Base-by-base conservation (phyloP, 2,888 invertebrate species). In the Drepanosiphum platanoidis region DNA sequence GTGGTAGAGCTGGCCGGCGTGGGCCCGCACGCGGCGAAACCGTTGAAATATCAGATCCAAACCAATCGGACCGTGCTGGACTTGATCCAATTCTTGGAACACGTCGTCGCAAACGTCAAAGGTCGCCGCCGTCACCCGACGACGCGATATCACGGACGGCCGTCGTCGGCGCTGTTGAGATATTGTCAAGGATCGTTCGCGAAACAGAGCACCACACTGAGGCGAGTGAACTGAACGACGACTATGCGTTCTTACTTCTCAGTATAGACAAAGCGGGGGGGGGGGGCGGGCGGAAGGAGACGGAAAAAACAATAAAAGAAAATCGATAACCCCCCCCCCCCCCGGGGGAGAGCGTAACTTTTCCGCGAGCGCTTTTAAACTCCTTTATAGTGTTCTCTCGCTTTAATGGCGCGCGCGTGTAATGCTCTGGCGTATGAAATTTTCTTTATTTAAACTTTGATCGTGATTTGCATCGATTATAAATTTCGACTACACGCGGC, bases 1-100 rank as follows among this genome's bases (percentile, higher is more conserved):
- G 66, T 58, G 11, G n/a, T 75, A 34, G 75, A 75, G 58, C n/a
- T 77, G 22, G 83, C 66, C 27, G 75, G 68, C 30, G 15, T 52
- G 11, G n/a, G 68, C 22, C 13, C 70, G 58, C 27, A 61, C 8
- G 2, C 30, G 15, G 30, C 27, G 34, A 52, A 36, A 46, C 27
- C 64, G 27, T 22, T 36, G 66, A 66, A 36, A 27, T 36, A 75
- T 36, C 13, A 68, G 13, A 39, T 66, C 27, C 46, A 58, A 66
- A 52, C 34, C 15, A 84, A 77, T 75, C 46, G 66, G 11, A 66
- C 52, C 15, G 34, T 30, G 36, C 32, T 66, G 75, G 83, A 66
- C 22, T 36, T 77, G 1, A 52, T 52, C 36, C 46, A 75, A 13
- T 75, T 77, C 13, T n/a, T 84, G 18, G 52, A 22, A 46, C 75